Base-by-base conservation (phyloP, 2,113 vertebrate genomes). In the Amazona vittata region DNA sequence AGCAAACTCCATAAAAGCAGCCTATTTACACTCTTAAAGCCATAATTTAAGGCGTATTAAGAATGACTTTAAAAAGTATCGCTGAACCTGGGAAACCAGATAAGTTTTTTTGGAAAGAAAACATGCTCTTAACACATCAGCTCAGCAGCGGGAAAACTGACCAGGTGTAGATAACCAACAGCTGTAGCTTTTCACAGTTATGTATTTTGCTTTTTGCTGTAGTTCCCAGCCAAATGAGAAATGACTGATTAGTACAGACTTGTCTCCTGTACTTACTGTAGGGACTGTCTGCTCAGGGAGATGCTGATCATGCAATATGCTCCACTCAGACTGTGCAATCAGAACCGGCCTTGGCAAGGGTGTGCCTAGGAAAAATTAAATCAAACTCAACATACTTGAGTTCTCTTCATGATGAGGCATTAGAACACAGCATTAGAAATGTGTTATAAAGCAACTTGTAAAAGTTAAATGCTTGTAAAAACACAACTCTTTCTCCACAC, bases 281-380 rank as follows among this genome's bases (percentile, higher is more conserved):
- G 94, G 63, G 81, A 91, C 85, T 64, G 92, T 53, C 70, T 96
- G 97, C 64, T 97, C 96, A 24, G 89, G 95, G 44, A 57, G 76
- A 64, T 96, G 97, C 86, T 95, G 97, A 39, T 95, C 95, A 10
- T 81, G 95, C 79, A 90, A 76, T n/a, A 91, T 35, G 94, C 95
- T 98, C 98, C 98, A 97, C 73, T 98, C 98, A 5, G 98, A 95
- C 94, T 71, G 95, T 29, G 96, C 86, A 67, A 52, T 3, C 82
- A 43, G 26, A 19, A 41, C 94, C 2, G 97, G 95, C 92, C 95
- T 98, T 6, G 46, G 77, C 65, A 97, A 88, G 92, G 98, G 53
- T 20, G 95, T 97, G 96, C 97, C 98, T 99, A 74, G 91, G 89
- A 74, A 92, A 96, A 96, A 94, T 39, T 2, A 73, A 83, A 97